These are phyloP conservation scores for Brachyhypopomus gauderio DNA, from an alignment of 2,113 vertebrate genomes.

Conservation along the genomic window DNA sequence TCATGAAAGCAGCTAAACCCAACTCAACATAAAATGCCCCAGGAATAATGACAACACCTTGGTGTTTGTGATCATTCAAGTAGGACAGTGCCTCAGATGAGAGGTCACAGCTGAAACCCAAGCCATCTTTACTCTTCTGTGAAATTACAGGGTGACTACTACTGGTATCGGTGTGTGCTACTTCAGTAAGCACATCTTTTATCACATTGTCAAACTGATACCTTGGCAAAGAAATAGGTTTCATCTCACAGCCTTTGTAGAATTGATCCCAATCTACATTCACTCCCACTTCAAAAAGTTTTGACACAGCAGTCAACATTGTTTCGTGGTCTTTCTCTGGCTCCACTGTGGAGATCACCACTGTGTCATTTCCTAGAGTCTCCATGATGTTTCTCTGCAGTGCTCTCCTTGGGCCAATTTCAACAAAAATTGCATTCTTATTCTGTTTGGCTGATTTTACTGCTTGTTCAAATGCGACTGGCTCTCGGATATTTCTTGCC, in stretches of 20 bases:
- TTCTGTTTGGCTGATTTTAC: constrained; percentile 63
- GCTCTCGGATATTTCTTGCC: constrained; percentile 79
- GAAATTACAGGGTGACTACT: constrained; percentile 74
- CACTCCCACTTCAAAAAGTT: constrained; percentile 79
- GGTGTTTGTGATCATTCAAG: constrained; percentile 79
- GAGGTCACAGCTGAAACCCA: constrained; percentile 72
- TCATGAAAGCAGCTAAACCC: constrained; percentile 76
- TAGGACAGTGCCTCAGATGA: constrained; percentile 66
- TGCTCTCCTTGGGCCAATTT: constrained; percentile 78
- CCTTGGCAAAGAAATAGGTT: constrained; percentile 71
- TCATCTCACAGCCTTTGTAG: constrained; percentile 71
- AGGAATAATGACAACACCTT: constrained; percentile 75
- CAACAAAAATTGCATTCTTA: constrained; percentile 78
- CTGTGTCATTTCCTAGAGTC: constrained; percentile 71
- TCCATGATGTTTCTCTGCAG: constrained; percentile 80
- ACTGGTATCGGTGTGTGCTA: constrained; percentile 48
- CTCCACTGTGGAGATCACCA: constrained; percentile 74
- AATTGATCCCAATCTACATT: constrained; percentile 77
- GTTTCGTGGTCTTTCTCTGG: constrained; percentile 71
- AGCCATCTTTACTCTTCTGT: constrained; percentile 60
- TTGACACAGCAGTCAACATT: constrained; percentile 69
- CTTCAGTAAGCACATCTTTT: constrained; percentile 62
- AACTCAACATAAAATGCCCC: constrained; percentile 81
- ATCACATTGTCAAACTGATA: constrained; percentile 82
- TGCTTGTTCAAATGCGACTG: constrained; percentile 79